phyloP scores from a whole-genome alignment of 92 coral and sea anemone species.

The Phymanthus crucifer region DNA sequence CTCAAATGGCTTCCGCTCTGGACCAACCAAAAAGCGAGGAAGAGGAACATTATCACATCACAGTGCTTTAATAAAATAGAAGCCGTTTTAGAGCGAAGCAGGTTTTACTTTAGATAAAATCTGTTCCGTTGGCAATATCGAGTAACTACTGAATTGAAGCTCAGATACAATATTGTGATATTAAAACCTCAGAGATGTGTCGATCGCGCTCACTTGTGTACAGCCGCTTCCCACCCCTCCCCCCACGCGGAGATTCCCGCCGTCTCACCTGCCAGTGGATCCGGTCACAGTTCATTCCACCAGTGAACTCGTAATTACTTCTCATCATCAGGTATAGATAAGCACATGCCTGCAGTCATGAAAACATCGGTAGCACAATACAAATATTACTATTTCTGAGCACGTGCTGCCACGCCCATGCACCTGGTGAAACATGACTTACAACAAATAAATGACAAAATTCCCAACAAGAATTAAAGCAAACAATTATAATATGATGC shows the following conservation, averaged over 20 bases:
- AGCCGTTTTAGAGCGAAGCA: too few relatives aligned
- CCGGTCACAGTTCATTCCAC: slow-evolving; percentile 85
- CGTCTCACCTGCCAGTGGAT: slow-evolving; percentile 91
- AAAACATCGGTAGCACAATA: background rate
- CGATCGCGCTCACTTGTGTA: too few relatives aligned
- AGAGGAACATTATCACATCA: background rate
- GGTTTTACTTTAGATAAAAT: too few relatives aligned
- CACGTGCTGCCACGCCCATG: slow-evolving; percentile 1
- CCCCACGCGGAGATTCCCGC: background rate
- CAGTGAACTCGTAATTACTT: slow-evolving; percentile 93
- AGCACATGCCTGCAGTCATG: slow-evolving; percentile 76
- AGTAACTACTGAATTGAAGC: too few relatives aligned
- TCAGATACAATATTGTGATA: too few relatives aligned
- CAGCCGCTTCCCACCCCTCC: too few relatives aligned
- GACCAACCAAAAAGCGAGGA: background rate
- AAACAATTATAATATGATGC: background rate
- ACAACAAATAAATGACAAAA: background rate
- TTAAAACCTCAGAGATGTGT: too few relatives aligned
- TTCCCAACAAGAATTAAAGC: background rate
- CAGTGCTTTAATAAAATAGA: background rate
- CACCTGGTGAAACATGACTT: background rate
- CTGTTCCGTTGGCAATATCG: too few relatives aligned
- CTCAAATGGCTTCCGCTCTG: background rate
- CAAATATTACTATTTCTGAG: background rate
- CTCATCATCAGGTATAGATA: slow-evolving; percentile 94